Evolutionary conservation across 37 sponge, comb jelly and placozoan genomes (phyloP).

Genomic region (Petrosia ficiformis): DNA sequence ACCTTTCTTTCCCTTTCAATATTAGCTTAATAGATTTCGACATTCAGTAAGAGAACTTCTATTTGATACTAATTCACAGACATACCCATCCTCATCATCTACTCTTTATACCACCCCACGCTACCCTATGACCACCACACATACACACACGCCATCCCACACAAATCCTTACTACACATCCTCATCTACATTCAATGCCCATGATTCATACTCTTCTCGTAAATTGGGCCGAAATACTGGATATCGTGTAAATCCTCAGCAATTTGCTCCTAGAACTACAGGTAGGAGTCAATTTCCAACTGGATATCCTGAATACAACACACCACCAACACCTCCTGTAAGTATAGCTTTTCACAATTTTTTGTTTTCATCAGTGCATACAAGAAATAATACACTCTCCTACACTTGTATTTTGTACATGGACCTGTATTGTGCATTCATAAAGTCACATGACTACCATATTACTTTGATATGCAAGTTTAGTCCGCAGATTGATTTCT

Average conservation of each 20-base stretch:
- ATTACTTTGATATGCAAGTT: too few species aligned
- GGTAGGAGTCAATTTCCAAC: background rate
- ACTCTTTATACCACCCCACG: background rate
- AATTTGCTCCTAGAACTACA: background rate
- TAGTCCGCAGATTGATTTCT: too few species aligned
- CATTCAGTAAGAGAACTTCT: background rate
- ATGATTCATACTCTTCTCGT: background rate
- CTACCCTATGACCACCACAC: background rate
- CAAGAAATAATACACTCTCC: too few species aligned
- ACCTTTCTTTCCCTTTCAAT: background rate
- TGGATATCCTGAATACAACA: background rate
- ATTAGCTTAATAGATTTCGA: background rate
- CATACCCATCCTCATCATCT: background rate
- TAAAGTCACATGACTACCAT: too few species aligned
- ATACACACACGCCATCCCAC: background rate
- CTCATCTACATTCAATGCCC: background rate
- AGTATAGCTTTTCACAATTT: background rate
- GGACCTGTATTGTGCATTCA: too few species aligned
- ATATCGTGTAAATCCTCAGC: background rate
- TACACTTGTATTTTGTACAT: too few species aligned
- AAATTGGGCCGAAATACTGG: background rate
- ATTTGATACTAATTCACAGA: background rate
- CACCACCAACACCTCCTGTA: constrained; percentile 26
- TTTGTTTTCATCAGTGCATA: too few species aligned
- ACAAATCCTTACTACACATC: background rate